Evolutionary conservation across 2,888 invertebrate species (phyloP), one percentile per base, ranked within the genome.

Genomic region (Merodon equestris): DNA sequence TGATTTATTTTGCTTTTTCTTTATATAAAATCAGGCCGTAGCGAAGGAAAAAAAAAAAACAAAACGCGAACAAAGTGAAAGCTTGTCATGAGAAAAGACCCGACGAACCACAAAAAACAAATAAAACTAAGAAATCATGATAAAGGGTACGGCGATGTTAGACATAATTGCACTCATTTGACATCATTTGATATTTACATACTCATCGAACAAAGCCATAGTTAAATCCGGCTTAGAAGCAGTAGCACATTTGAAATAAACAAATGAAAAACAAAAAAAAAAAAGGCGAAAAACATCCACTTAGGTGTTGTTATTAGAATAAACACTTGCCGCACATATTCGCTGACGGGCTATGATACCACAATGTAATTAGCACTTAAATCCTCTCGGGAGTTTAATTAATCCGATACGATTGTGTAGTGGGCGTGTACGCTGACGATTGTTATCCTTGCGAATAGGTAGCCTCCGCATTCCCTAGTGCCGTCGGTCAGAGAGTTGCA

Each of bases 341-440:
- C 7, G 27, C 27, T 27, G 2, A 27, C 7, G 27, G 27, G 27
- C 27, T 27, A 7, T 57, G 53, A 68, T 58, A 79, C 63, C 54
- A 60, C 50, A 68, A 68, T 71, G 61, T 79, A 79, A 79, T 79
- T 79, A 79, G 50, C 79, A 79, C 74, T 79, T 79, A 70, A 79
- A 74, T 79, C 79, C 75, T 58, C 63, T 64, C 67, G 63, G 64
- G 74, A 68, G 70, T 74, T 74, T n/a, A 70, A 79, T 79, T 79
- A 79, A 74, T 79, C 79, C 79, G 74, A 79, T 64, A 70, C 79
- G 36, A 68, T 73, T 13, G 42, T 34, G 67, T 38, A 19, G 45
- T 50, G 53, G 40, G 51, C 44, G 36, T 27, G 27, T 27, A 27
- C 27, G 27, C 27, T 27, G 27, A 27, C 27, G 27, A 27, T 27